Conservation (phyloP, 2,113 vertebrate species). For the Etia nguti region DNA sequence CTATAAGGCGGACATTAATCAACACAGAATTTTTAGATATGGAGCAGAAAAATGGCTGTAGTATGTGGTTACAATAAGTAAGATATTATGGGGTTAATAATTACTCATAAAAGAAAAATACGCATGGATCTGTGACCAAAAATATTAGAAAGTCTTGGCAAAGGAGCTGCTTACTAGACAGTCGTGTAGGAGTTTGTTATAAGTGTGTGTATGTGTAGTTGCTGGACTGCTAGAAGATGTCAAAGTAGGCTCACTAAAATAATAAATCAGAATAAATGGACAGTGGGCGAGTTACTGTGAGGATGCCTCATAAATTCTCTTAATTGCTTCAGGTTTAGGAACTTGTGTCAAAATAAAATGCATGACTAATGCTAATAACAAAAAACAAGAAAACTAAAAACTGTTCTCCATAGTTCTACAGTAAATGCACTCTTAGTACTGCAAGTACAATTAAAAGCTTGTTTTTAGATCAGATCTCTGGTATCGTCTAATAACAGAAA, state of each 20-base stretch:
- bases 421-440: background rate
- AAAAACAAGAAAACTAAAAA: background rate
- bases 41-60: background rate
- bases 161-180: background rate
- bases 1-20: conserved; percentile 42
- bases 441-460: background rate
- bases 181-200: background rate
- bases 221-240: background rate
- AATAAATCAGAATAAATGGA: conserved; percentile 27
- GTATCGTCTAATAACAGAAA: background rate
- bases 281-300: background rate
- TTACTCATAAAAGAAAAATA: background rate
- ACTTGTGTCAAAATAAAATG: background rate
- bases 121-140: background rate
- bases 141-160: background rate
- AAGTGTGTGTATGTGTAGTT: background rate
- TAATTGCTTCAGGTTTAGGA: conserved; percentile 2
- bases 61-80: background rate
- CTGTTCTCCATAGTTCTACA: background rate
- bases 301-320: background rate
- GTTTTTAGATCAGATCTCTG: background rate
- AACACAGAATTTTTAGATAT: background rate
- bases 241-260: conserved; percentile 3
- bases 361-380: background rate
- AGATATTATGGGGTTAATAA: background rate